phyloP scores from a whole-genome alignment of 2,113 vertebrate genomes.

The Lophius piscatorius region DNA sequence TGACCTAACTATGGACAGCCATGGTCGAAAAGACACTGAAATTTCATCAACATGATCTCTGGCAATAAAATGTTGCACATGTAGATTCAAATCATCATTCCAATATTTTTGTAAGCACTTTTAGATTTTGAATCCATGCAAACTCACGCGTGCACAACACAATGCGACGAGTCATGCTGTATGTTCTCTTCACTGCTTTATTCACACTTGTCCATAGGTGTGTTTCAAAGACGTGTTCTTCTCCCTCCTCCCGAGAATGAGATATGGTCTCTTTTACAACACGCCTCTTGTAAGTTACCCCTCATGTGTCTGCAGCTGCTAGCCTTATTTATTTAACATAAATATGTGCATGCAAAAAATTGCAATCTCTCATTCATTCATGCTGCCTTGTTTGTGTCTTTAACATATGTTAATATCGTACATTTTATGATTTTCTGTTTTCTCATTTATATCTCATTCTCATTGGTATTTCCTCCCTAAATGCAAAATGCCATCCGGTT shows the following conservation, averaged over 20 bases:
- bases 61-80: not conserved
- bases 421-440: not conserved
- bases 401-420: slow-evolving; percentile 1
- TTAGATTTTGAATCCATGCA: not conserved
- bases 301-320: not conserved
- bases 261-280: slow-evolving; percentile 96
- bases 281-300: slow-evolving; percentile 89
- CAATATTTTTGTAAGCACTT: not conserved
- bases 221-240: slow-evolving; percentile 95
- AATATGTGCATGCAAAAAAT: slow-evolving; percentile 2
- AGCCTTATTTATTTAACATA: not conserved
- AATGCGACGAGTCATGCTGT: not conserved
- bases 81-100: not conserved
- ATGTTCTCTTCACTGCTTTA: slow-evolving; percentile 9
- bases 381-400: not conserved
- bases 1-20: not conserved
- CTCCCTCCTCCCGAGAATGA: slow-evolving; percentile 94
- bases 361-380: not conserved
- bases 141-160: not conserved
- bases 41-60: not conserved
- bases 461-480: not conserved
- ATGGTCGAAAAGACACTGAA: not conserved
- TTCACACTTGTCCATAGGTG: slow-evolving; percentile 78
- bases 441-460: not conserved
- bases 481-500: slow-evolving; percentile 17